Base-by-base conservation (phyloP, 1,140 invertebrate genomes). In the Hypsibius dujardini region DNA sequence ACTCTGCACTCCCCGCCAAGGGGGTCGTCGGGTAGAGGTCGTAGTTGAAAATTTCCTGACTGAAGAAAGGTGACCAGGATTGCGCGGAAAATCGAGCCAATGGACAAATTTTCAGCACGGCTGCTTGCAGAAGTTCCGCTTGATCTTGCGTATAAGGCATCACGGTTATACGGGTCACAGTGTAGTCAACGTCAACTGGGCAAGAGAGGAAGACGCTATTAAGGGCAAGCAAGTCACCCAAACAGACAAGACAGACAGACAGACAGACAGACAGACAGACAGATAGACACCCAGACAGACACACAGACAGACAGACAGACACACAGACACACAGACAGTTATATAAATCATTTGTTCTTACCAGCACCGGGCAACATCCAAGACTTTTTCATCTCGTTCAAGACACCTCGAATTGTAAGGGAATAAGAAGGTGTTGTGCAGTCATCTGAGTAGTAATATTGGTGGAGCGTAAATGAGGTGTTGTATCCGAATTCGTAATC, bases 301-400 rank as follows among this genome's bases (percentile, higher is more conserved):
- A n/a, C n/a, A n/a, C n/a, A n/a, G n/a, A n/a, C n/a, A n/a, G n/a
- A n/a, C n/a, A n/a, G n/a, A n/a, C n/a, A n/a, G n/a, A n/a, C n/a
- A n/a, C n/a, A n/a, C n/a, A n/a, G n/a, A n/a, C n/a, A n/a, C n/a
- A n/a, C n/a, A n/a, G n/a, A n/a, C n/a, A n/a, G n/a, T n/a, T n/a
- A n/a, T n/a, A n/a, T n/a, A n/a, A n/a, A n/a, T n/a, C n/a, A n/a
- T n/a, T n/a, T n/a, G n/a, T n/a, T n/a, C n/a, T n/a, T n/a, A n/a
- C n/a, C n/a, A n/a, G 62, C 62, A 42, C 62, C 62, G 42, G 62
- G 62, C 7, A 67, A 3, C 62, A 67, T 7, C 62, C 62, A 67
- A 42, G 62, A 67, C 62, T 67, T 67, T 42, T 67, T 67, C 62
- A 67, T 67, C 42, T 67, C 62, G 62, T 67, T 67, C 62, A 67